Evolutionary conservation across 1,140 invertebrate species (phyloP).

Genomic region (Nebria ingens): DNA sequence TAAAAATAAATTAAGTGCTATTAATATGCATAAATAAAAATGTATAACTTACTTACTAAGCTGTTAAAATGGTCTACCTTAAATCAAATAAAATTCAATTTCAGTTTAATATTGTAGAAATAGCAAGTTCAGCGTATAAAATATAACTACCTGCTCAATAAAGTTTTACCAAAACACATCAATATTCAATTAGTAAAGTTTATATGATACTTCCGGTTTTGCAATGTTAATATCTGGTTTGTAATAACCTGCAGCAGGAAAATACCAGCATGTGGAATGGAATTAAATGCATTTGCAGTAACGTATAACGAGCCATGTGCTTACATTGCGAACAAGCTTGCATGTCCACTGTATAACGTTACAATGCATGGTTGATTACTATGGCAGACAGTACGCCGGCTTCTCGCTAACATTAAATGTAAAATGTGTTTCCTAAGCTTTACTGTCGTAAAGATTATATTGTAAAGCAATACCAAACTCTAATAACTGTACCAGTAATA

Average conservation of each 20-base stretch:
- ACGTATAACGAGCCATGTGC: neutral
- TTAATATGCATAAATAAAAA: neutral
- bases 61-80: too few relatives aligned
- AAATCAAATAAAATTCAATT: too few relatives aligned
- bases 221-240: conserved; percentile 4
- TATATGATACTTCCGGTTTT: neutral
- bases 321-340: neutral
- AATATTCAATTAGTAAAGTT: conserved; percentile 6
- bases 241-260: neutral
- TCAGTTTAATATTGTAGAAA: neutral
- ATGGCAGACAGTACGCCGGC: neutral
- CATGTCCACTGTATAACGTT: neutral
- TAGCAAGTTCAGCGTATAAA: neutral
- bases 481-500: too few relatives aligned
- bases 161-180: neutral
- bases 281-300: conserved; percentile 2
- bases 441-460: neutral
- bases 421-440: neutral
- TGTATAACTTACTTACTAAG: too few relatives aligned
- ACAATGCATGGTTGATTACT: neutral
- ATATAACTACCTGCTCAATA: neutral
- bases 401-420: neutral
- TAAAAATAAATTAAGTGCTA: neutral
- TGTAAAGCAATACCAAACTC: neutral
- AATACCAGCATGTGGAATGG: neutral